Conservation (phyloP, 1,140 invertebrate genomes). For the Leptinotarsa texana region DNA sequence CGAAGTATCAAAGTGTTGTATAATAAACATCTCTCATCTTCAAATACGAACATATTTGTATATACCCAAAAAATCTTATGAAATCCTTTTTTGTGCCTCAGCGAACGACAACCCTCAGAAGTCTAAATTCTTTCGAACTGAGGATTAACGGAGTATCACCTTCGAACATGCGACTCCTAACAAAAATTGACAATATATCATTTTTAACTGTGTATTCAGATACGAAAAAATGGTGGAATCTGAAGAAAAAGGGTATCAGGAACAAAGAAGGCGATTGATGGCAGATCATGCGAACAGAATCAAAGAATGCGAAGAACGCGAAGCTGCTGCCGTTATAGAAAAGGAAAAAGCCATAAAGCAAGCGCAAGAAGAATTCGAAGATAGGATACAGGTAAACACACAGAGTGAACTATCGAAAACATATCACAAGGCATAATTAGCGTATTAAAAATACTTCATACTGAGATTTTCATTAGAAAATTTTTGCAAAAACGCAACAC, state of each 20-base stretch:
- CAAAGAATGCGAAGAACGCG: constrained; percentile 58
- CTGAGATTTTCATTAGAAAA: no score
- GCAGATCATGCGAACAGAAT: constrained; percentile 56
- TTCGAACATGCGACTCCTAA: not conserved
- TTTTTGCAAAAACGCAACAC: no score
- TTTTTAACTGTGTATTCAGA: constrained; percentile 38
- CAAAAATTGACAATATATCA: not conserved
- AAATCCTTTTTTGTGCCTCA: no score
- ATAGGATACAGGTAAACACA: constrained; percentile 51
- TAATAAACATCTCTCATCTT: no score
- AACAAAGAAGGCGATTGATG: constrained; percentile 59
- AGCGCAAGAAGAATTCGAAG: constrained; percentile 57
- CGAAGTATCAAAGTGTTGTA: no score
- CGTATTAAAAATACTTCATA: no score
- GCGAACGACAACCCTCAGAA: no score
- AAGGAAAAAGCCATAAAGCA: constrained; percentile 57
- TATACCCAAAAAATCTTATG: not conserved
- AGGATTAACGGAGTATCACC: no score
- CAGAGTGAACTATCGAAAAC: no score
- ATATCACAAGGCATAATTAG: no score
- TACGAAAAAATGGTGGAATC: constrained; percentile 62
- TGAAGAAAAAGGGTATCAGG: constrained; percentile 60
- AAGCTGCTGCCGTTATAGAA: constrained; percentile 51
- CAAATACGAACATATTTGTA: not conserved
- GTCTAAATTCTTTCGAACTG: no score